Evolutionary conservation across 2,797 vertebrate genomes (phyloP), one percentile per base, ranked within the genome.

Genomic region (Sebastes goodei): DNA sequence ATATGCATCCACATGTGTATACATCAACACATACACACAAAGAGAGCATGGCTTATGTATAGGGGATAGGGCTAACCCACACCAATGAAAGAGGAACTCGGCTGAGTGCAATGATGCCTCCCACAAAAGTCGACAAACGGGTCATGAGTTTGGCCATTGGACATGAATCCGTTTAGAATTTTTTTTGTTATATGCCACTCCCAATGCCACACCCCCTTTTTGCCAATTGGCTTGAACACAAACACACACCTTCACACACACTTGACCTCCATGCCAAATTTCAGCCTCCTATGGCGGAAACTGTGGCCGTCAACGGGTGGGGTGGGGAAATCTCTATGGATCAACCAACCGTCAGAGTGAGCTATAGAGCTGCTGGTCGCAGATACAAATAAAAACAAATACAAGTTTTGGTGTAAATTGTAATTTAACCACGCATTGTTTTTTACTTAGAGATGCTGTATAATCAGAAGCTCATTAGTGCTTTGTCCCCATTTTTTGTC

Each of bases 401-500:
- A 56, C 17, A 0, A 42, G 25, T 80, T 83, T 53, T 83, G 57
- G 68, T 80, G 5, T 27, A 71, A 74, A 64, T 23, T 61, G 57
- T 65, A 10, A 8, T 57, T 75, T 10, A 69, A 59, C 74, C 10
- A 3, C 9, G n/a, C n/a, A 7, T 67, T 74, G 32, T 64, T 68
- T 56, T 27, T 59, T 59, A 5, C 38, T 70, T 4, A 49, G 21
- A 10, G 53, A 33, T 33, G 33, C 21, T 70, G 63, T 66, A 72
- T 72, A 82, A 89, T 84, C 67, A 84, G 80, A 38, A 57, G 63
- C 81, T 88, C 77, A 30, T 91, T 82, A 80, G 63, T 53, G 20
- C 76, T 83, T 71, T 75, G 76, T 80, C 67, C 80, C 76, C 59
- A 5, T 78, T 87, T 87, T 80, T 27, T 32, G 56, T 67, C 56